Evolutionary conservation across 2,113 vertebrate genomes (phyloP).

Genomic region (Lophura nycthemera): DNA sequence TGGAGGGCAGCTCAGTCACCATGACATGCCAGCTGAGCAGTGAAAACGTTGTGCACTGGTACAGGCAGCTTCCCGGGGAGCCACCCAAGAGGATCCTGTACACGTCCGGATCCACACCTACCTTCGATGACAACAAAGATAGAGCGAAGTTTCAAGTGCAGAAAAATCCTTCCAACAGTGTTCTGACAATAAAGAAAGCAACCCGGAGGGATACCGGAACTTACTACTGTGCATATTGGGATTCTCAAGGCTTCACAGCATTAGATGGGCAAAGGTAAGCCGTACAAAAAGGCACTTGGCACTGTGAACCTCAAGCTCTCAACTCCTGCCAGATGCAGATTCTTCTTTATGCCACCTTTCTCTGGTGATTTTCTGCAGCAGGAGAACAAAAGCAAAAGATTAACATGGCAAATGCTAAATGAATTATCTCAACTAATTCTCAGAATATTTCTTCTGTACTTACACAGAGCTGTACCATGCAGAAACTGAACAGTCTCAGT

Average conservation of each 20-base stretch:
- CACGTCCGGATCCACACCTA: too few relatives aligned
- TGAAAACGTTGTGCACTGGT: too few relatives aligned
- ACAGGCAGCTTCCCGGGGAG: too few relatives aligned
- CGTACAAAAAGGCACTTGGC: neutral
- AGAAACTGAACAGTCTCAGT: neutral
- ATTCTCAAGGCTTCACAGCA: rapidly evolving
- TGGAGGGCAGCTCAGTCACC: too few relatives aligned
- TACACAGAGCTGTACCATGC: neutral
- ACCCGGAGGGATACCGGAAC: too few relatives aligned
- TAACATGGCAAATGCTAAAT: neutral
- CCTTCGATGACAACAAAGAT: too few relatives aligned
- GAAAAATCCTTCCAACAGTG: too few relatives aligned
- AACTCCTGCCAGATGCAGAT: neutral
- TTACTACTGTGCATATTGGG: neutral
- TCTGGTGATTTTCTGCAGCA: neutral
- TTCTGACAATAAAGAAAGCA: too few relatives aligned
- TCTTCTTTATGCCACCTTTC: neutral
- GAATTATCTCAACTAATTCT: neutral
- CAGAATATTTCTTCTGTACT: neutral
- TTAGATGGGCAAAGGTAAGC: neutral
- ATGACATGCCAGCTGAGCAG: too few relatives aligned
- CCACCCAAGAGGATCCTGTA: too few relatives aligned
- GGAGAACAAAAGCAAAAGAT: neutral
- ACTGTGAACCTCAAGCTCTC: neutral
- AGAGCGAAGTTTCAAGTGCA: too few relatives aligned